A percentile compares a stretch with the other conserved stretches of the same genome.
phyloP scores from a whole-genome alignment of 2,113 vertebrate genomes.

The Procapra przewalskii region DNA sequence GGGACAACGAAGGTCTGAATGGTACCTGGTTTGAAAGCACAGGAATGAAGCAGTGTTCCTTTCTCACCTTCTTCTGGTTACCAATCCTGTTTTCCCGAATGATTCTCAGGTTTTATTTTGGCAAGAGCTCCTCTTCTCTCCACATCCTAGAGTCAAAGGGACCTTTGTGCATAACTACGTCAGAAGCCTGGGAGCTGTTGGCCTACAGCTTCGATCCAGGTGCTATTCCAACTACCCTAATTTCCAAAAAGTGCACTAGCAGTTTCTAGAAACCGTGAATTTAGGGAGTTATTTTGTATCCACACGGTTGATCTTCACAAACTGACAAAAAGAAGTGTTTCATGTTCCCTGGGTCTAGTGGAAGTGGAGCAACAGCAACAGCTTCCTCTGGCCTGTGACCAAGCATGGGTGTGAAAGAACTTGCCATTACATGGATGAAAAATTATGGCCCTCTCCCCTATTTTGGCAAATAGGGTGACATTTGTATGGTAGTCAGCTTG shows the following conservation, averaged over 20 bases:
- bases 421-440: accelerated
- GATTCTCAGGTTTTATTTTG: background rate
- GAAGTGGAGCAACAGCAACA: background rate
- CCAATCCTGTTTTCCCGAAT: background rate
- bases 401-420: background rate
- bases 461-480: background rate
- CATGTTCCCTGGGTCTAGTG: background rate
- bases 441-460: accelerated
- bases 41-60: background rate
- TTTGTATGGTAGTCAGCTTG: background rate
- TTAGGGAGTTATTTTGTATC: background rate
- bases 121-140: background rate
- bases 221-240: background rate
- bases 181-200: background rate
- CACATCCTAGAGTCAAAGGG: background rate
- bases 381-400: background rate
- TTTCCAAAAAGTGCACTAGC: background rate
- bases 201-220: background rate
- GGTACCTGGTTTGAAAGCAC: background rate
- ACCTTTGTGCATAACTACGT: constrained; percentile 18
- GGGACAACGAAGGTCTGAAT: background rate
- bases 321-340: background rate
- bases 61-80: background rate
- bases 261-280: background rate
- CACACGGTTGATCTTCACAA: background rate